These are phyloP conservation scores for Perccottus glenii DNA, from an alignment of 2,113 vertebrate species.

Conservation along the genomic window DNA sequence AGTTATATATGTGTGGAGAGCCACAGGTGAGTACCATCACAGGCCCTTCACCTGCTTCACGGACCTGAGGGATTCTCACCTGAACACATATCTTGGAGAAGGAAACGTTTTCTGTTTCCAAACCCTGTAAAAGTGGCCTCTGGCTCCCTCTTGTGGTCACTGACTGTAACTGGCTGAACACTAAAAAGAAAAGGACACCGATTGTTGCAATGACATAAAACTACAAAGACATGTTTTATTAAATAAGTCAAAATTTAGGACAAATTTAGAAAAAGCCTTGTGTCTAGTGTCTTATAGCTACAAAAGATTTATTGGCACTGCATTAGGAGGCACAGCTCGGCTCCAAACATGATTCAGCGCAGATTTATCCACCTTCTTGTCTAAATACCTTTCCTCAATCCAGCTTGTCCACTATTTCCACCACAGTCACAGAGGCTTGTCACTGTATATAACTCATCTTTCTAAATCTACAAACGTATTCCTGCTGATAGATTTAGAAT, in stretches of 20 bases:
- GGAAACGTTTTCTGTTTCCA: too few relatives aligned
- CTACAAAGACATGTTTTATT: constrained; percentile 26
- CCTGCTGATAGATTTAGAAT: constrained; percentile 7
- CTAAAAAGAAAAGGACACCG: neutral
- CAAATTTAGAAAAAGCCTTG: neutral
- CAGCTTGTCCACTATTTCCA: neutral
- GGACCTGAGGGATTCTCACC: too few relatives aligned
- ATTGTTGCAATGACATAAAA: neutral
- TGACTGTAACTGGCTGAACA: neutral
- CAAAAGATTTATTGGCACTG: constrained; percentile 33
- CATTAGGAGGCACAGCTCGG: constrained; percentile 4
- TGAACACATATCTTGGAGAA: too few relatives aligned
- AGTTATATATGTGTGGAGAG: too few relatives aligned
- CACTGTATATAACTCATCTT: neutral
- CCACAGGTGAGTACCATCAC: too few relatives aligned
- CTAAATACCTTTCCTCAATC: neutral
- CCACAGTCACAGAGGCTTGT: neutral
- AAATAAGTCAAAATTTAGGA: constrained; percentile 22
- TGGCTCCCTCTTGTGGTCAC: neutral
- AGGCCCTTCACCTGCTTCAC: too few relatives aligned
- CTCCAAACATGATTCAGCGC: constrained; percentile 14
- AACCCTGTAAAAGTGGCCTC: too few relatives aligned
- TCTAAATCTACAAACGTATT: constrained; percentile 37
- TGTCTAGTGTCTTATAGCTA: neutral
- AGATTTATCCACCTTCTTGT: neutral